Conservation (phyloP, 2,797 vertebrate genomes). For the Halcyon leucocephala region DNA sequence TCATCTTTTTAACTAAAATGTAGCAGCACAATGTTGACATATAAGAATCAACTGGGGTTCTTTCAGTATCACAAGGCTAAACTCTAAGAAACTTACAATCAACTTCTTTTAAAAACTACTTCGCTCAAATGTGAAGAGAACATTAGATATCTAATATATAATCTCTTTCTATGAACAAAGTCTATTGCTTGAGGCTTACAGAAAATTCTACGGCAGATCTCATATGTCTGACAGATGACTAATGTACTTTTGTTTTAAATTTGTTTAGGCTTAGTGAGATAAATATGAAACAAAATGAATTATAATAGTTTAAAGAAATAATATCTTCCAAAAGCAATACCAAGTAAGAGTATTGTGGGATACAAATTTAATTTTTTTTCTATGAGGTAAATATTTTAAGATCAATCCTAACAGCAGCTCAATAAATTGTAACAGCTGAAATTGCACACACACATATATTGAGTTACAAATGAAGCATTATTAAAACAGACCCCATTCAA, state of each 20-base stretch:
- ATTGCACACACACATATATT: slow-evolving; percentile 49
- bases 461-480: slow-evolving; percentile 51
- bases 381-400: slow-evolving; percentile 76
- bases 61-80: slow-evolving; percentile 4
- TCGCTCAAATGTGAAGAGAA: not conserved
- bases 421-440: slow-evolving; percentile 73
- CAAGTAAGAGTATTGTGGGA: slow-evolving; percentile 61
- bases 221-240: slow-evolving; percentile 74
- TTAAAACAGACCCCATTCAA: slow-evolving; percentile 52
- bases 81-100: slow-evolving; percentile 15
- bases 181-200: slow-evolving; percentile 44
- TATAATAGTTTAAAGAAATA: slow-evolving; percentile 79
- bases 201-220: slow-evolving; percentile 44
- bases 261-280: slow-evolving; percentile 78
- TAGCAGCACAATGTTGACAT: not conserved
- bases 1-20: not conserved
- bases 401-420: slow-evolving; percentile 73
- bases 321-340: slow-evolving; percentile 79
- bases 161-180: slow-evolving; percentile 12
- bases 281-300: slow-evolving; percentile 80
- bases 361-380: slow-evolving; percentile 76
- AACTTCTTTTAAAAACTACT: not conserved
- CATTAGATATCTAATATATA: not conserved
- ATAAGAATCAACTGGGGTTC: not conserved
- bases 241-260: slow-evolving; percentile 77